Evolutionary conservation across 1,140 invertebrate species (phyloP).

Genomic region (Bombus turneri): DNA sequence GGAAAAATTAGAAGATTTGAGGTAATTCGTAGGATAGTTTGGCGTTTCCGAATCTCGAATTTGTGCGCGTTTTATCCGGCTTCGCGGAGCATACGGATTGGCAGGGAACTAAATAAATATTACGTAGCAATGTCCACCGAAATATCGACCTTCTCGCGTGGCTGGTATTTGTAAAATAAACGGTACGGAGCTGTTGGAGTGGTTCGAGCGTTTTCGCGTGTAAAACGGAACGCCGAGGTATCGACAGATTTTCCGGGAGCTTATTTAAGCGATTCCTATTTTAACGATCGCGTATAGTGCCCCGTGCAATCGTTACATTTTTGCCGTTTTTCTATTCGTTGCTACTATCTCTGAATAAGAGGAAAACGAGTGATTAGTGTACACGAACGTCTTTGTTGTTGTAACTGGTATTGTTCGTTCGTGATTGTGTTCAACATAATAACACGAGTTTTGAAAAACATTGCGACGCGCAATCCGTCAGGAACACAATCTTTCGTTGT

Average conservation of each 20-base stretch:
- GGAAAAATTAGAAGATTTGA: too few relatives aligned
- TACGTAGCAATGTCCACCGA: conserved; percentile 1
- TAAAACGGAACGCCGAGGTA: background rate
- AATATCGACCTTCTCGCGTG: conserved; percentile 28
- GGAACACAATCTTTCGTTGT: too few relatives aligned
- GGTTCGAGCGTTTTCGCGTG: conserved; percentile 11
- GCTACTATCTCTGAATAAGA: background rate
- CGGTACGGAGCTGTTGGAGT: background rate
- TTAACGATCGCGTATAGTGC: background rate
- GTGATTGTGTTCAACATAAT: background rate
- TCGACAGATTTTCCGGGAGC: conserved; percentile 1
- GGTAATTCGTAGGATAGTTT: background rate
- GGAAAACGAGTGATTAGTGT: background rate
- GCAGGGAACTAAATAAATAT: background rate
- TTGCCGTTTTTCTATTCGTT: background rate
- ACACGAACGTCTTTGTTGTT: background rate
- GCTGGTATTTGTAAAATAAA: conserved; percentile 16
- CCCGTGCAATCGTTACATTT: background rate
- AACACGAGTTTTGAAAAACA: background rate
- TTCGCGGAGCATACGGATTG: background rate
- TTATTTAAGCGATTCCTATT: conserved; percentile 13
- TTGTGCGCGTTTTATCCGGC: background rate
- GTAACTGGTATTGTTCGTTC: background rate
- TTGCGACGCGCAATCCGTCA: too few relatives aligned
- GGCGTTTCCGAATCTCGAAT: background rate